Evolutionary conservation across 1,140 invertebrate species (phyloP), one percentile per base, ranked within the genome.

Genomic region (Chironomus striatipennis): DNA sequence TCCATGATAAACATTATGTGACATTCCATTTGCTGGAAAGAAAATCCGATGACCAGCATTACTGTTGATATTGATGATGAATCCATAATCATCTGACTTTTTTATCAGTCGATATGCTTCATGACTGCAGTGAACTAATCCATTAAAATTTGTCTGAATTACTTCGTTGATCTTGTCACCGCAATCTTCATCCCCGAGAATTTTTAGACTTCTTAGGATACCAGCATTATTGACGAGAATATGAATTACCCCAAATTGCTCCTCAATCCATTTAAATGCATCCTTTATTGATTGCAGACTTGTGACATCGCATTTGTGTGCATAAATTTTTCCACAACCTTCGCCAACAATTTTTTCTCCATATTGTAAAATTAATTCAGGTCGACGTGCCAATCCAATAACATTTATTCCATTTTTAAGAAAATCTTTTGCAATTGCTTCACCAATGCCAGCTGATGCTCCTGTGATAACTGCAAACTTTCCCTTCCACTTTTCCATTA

Each of bases 201-300:
- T 76, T 74, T 77, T 77, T n/a, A 57, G 12, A 57, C n/a, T 12
- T 57, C n/a, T 12, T n/a, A 74, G 8, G 1, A 77, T 72, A 9
- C 88, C 90, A 7, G 91, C 90, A 78, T 90, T 91, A 79, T 92
- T 92, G 43, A 93, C 81, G 24, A 91, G 82, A 4, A 92, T 81
- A 77, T 91, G 86, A 0, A 90, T 81, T 1, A 87, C 86, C 3
- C 88, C 89, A 21, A 88, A 81, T 0, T 84, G 84, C 2, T 84
- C 79, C 57, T 87, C 83, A 15, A 87, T 83, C 85, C 85, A 87
- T 74, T 85, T 77, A 78, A 93, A 92, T 70, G 89, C 85, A 9
- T 80, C 79, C 7, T 86, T 76, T 15, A 12, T 57, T 57, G 47
- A 57, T 5, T 57, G 12, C 12, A 57, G 47, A 15, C n/a, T 57